phyloP scores from a whole-genome alignment of 2,888 invertebrate genomes.

The Stenichneumon culpator region DNA sequence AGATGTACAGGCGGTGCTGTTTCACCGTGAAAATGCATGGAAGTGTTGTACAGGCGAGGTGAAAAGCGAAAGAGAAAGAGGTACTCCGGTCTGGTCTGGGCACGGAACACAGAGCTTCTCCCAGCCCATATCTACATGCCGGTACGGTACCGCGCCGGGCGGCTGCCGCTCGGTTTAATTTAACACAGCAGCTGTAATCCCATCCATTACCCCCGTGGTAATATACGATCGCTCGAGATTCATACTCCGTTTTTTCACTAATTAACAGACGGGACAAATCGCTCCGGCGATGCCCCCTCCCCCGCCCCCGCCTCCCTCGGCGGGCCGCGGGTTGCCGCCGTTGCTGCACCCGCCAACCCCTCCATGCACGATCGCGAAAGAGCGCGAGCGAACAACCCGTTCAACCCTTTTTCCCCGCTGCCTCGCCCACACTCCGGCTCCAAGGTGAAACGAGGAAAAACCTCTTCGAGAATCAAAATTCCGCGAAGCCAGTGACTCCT shows the following conservation, averaged over 20 bases:
- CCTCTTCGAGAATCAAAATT: conserved; percentile 56
- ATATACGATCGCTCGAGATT: conserved; percentile 86
- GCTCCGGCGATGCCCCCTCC: conserved; percentile 81
- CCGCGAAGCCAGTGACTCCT: conserved; percentile 12
- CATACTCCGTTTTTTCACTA: conserved; percentile 86
- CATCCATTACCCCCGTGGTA: conserved; percentile 85
- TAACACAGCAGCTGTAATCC: conserved; percentile 86
- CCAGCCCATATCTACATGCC: conserved; percentile 63
- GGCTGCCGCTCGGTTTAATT: conserved; percentile 84
- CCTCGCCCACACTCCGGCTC: conserved; percentile 66
- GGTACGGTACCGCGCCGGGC: conserved; percentile 77
- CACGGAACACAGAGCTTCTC: conserved; percentile 35
- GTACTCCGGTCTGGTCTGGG: conserved; percentile 37
- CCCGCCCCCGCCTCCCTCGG: conserved; percentile 54
- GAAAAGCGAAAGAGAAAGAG: conserved; percentile 58
- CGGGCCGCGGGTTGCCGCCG: conserved; percentile 53
- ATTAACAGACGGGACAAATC: conserved; percentile 86
- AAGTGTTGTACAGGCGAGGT: conserved; percentile 32
- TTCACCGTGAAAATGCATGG: conserved; percentile 42
- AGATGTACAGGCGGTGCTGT: conserved; percentile 74
- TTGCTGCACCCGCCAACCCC: conserved; percentile 54
- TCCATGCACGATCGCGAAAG: conserved; percentile 68
- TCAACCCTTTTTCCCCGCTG: conserved; percentile 66
- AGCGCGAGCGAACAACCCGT: conserved; percentile 65
- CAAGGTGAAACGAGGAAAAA: conserved; percentile 68